Conservation (phyloP, 1,140 invertebrate species). For the Nasonia giraulti region DNA sequence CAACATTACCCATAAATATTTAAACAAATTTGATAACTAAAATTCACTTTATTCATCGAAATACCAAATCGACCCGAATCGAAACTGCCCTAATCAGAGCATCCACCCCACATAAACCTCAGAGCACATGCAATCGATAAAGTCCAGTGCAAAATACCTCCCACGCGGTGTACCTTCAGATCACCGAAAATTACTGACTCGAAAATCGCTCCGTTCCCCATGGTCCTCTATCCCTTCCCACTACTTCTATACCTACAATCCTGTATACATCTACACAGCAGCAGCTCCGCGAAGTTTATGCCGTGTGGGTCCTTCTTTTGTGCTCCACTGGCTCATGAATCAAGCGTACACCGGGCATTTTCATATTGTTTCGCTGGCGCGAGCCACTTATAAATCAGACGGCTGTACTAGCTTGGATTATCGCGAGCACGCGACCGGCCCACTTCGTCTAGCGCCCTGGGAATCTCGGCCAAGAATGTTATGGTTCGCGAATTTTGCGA, state of each 20-base stretch:
- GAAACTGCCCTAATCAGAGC: no score
- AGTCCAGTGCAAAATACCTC: no score
- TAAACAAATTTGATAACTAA: no score
- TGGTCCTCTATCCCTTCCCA: no score
- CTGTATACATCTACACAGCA: no score
- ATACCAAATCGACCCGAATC: no score
- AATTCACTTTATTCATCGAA: no score
- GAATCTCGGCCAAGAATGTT: slow-evolving; percentile 41
- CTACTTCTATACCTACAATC: not conserved
- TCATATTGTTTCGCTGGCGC: slow-evolving; percentile 15
- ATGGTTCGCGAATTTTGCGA: not conserved
- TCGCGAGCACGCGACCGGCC: slow-evolving; percentile 9
- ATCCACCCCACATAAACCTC: no score
- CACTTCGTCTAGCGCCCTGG: not conserved
- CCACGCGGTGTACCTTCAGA: not conserved
- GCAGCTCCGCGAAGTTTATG: not conserved
- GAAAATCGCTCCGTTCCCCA: not conserved
- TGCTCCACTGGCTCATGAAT: not conserved
- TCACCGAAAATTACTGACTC: slow-evolving; percentile 21
- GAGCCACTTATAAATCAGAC: slow-evolving; percentile 50
- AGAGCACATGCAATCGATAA: no score
- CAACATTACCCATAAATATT: no score
- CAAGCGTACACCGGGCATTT: not conserved
- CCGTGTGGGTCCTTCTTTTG: not conserved
- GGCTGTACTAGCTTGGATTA: slow-evolving; percentile 9